Evolutionary conservation across 2,888 invertebrate genomes (phyloP).

Genomic region (Euzophera pinguis): DNA sequence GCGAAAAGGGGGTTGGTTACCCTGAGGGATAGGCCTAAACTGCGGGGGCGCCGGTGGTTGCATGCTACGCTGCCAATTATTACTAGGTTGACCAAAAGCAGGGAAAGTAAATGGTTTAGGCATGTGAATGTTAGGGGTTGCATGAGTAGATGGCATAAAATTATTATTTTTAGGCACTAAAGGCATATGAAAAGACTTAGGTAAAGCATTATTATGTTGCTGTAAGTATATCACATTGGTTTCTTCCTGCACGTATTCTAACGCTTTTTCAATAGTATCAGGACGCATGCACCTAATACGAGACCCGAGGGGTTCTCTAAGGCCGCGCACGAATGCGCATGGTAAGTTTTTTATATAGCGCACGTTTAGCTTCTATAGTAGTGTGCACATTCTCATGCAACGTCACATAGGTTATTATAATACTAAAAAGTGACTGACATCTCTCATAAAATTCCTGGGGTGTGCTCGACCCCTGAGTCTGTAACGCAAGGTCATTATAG

Average conservation of each 20-base stretch:
- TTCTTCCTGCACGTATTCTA: slow-evolving; percentile 11
- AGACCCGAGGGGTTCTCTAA: slow-evolving; percentile 12
- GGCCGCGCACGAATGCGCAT: background rate
- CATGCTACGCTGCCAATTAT: background rate
- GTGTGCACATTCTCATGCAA: background rate
- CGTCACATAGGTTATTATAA: background rate
- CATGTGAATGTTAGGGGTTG: background rate
- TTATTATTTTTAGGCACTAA: background rate
- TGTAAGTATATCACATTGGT: background rate
- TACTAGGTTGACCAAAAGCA: background rate
- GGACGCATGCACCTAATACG: slow-evolving; percentile 12
- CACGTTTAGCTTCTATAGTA: slow-evolving; percentile 15
- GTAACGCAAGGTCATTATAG: slow-evolving; percentile 24
- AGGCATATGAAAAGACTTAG: background rate
- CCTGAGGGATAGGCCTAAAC: background rate
- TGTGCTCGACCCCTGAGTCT: slow-evolving; percentile 10
- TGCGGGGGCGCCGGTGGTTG: background rate
- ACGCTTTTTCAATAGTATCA: slow-evolving; percentile 1
- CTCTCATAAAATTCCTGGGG: slow-evolving; percentile 20
- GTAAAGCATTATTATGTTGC: background rate
- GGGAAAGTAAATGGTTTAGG: background rate
- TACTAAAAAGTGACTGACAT: slow-evolving; percentile 9
- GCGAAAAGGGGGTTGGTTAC: background rate
- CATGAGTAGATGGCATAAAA: background rate
- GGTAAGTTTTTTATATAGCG: background rate